Conservation (phyloP, 2,797 vertebrate species). For the Schizopygopsis pylzovi region DNA sequence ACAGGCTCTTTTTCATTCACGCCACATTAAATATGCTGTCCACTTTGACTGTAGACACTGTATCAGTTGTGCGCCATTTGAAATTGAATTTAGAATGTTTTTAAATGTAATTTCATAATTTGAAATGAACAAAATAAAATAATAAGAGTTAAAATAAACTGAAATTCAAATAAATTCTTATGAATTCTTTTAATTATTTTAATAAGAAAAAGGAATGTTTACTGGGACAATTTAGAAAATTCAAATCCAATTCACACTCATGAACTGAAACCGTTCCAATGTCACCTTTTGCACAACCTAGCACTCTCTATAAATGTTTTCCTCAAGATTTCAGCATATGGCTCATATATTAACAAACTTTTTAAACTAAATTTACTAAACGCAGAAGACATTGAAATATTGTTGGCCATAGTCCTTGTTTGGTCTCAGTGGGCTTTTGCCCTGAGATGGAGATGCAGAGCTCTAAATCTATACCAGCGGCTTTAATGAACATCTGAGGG, state of each 20-base stretch:
- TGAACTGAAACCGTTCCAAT: background rate
- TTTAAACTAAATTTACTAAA: background rate
- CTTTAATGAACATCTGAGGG: slow-evolving; percentile 2
- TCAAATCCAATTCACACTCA: background rate
- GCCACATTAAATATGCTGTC: background rate
- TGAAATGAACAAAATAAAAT: background rate
- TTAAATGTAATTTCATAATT: background rate
- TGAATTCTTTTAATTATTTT: background rate
- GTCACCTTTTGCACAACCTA: background rate
- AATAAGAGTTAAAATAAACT: background rate
- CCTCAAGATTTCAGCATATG: background rate
- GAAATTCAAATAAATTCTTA: background rate
- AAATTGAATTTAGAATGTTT: background rate
- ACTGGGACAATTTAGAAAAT: background rate
- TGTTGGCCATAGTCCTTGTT: background rate
- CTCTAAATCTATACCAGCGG: background rate
- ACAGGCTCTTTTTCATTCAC: background rate
- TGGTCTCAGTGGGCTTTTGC: background rate
- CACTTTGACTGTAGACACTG: background rate
- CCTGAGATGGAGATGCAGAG: background rate
- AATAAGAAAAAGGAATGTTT: background rate
- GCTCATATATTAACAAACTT: background rate
- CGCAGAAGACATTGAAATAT: background rate
- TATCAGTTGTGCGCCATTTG: background rate
- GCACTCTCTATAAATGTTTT: background rate